These are phyloP conservation scores for Schizothorax lantsangensis DNA, from an alignment of 2,797 vertebrate species.

Conservation along the genomic window DNA sequence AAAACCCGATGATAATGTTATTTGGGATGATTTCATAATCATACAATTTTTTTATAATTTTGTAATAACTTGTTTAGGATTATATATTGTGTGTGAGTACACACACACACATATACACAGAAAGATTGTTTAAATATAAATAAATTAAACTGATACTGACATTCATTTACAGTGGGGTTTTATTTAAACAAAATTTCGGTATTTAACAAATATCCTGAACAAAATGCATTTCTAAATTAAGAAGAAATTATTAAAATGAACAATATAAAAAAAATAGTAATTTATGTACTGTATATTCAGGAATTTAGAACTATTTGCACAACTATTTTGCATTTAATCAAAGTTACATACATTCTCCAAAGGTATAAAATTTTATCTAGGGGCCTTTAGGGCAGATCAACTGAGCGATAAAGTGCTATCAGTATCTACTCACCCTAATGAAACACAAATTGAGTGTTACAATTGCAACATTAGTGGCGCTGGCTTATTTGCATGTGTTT, in stretches of 20 bases:
- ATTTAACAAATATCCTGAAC: background rate
- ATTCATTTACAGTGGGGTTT: too few species aligned
- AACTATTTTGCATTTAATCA: background rate
- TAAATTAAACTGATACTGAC: too few species aligned
- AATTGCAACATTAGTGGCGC: conserved; percentile 60
- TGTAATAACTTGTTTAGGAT: too few species aligned
- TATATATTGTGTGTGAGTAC: too few species aligned
- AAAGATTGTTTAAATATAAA: background rate
- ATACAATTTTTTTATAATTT: too few species aligned
- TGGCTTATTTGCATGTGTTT: conserved; percentile 65
- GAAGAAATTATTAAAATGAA: background rate
- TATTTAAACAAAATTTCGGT: background rate
- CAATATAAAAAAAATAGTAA: background rate
- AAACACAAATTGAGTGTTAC: conserved; percentile 62
- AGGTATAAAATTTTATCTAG: conserved; percentile 18
- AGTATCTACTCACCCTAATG: conserved; percentile 56
- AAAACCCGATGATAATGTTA: background rate
- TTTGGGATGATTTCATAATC: background rate
- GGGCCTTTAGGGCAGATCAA: conserved; percentile 53
- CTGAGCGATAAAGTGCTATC: conserved; percentile 54
- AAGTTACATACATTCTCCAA: conserved; percentile 34
- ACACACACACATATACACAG: too few species aligned
- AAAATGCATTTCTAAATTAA: background rate
- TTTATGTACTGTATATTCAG: background rate
- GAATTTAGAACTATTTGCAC: background rate